phyloP scores from a whole-genome alignment of 2,113 vertebrate genomes.

The Saguinus imperator region DNA sequence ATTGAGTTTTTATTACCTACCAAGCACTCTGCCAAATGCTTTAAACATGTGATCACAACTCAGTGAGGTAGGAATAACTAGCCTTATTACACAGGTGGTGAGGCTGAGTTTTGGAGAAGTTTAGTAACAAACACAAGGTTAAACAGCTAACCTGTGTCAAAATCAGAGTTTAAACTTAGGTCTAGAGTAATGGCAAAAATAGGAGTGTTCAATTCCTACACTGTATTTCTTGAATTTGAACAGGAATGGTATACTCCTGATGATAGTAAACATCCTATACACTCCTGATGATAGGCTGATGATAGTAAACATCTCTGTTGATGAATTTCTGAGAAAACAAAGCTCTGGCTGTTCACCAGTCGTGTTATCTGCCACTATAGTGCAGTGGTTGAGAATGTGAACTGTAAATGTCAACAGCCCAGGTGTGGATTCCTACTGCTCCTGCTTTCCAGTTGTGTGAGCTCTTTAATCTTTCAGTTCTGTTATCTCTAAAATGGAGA shows the following conservation, averaged over 20 bases:
- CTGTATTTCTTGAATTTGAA: neutral
- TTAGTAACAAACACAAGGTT: neutral
- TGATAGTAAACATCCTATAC: neutral
- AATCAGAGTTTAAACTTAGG: neutral
- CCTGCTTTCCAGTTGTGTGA: neutral
- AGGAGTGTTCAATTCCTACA: neutral
- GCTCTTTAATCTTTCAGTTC: neutral
- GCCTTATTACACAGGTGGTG: neutral
- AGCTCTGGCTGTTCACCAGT: no score
- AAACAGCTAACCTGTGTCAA: neutral
- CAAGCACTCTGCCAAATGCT: neutral
- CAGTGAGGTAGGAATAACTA: neutral
- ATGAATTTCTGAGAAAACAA: neutral
- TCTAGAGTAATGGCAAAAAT: neutral
- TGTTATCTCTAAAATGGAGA: constrained; percentile 42
- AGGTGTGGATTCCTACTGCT: neutral
- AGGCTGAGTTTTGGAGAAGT: neutral
- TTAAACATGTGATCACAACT: neutral
- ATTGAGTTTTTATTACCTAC: neutral
- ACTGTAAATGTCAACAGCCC: neutral
- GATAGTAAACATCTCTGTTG: neutral
- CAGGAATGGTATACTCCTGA: neutral
- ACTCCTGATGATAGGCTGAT: no score
- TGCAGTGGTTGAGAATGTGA: neutral
- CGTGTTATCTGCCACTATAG: no score